Evolutionary conservation across 2,888 invertebrate genomes (phyloP), one percentile per base, ranked within the genome.

Genomic region (Leucozona laternaria): DNA sequence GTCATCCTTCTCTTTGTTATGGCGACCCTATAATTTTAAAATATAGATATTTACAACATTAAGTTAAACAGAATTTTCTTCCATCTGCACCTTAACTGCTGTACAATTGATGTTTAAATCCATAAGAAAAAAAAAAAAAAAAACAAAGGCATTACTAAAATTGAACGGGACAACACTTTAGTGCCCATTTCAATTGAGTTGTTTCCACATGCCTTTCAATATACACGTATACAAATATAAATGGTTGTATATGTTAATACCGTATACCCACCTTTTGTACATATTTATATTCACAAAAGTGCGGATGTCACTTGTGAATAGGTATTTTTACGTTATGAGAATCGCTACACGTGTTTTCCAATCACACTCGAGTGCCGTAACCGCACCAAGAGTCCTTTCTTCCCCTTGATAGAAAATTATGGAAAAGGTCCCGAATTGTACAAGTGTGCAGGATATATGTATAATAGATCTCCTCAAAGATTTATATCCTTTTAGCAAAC

Each of bases 401-500:
- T 58, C 64, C 58, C 20, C 13, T 53, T n/a, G n/a, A n/a, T n/a
- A 22, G 68, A 34, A 79, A 86, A 81, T 86, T 86, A 86, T 86
- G 78, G 78, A 81, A 79, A 79, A 78, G 86, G 75, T 50, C 75
- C 58, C 37, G 48, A 78, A 75, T 64, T 31, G 45, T 48, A 50
- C 73, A 75, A 78, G 73, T 58, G 73, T 70, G 53, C 64, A 78
- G 55, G 73, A 28, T 28, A 28, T 2, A 5, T 31, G 8, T 31
- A 84, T 71, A 34, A 84, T 71, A 34, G 37, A 86, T 31, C 71
- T 78, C 43, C 57, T 86, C 78, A 86, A 86, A 81, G 78, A 86
- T 86, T 86, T 82, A 86, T 86, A 86, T 86, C 86, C 86, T 79
- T 82, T 86, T 75, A 82, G 86, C 75, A 86, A 82, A 81, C 60